Percentiles rank a stretch among this genome's conserved stretches.
phyloP scores from a whole-genome alignment of 2,113 vertebrate species.

The Leptobrachium leishanense region DNA sequence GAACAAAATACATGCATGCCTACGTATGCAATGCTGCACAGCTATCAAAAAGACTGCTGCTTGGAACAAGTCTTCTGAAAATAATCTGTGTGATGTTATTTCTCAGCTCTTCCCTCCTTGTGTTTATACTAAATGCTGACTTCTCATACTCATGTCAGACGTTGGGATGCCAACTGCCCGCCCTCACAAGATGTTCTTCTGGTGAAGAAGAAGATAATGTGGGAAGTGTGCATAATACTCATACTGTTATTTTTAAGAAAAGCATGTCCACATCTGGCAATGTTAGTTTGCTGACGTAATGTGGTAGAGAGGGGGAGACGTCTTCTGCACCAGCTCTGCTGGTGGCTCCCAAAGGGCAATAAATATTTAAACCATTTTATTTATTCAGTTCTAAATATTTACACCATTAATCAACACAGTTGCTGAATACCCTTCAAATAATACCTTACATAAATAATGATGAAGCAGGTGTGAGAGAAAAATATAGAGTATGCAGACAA shows the following conservation, averaged over 20 bases:
- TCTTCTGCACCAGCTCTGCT: conserved; percentile 48
- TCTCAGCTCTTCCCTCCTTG: conserved; percentile 54
- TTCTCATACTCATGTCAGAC: conserved; percentile 63
- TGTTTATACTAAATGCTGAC: conserved; percentile 63
- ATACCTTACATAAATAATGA: conserved; percentile 3
- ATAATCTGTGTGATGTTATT: conserved; percentile 59
- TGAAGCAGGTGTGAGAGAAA: conserved; percentile 13
- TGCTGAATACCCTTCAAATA: conserved; percentile 20
- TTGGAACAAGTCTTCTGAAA: conserved; percentile 64
- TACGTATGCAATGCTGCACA: conserved; percentile 31
- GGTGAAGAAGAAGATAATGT: conserved; percentile 59
- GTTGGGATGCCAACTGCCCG: conserved; percentile 66
- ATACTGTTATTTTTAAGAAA: conserved; percentile 70
- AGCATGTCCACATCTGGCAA: conserved; percentile 70
- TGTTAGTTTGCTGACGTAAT: conserved; percentile 51
- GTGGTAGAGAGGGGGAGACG: conserved; percentile 51
- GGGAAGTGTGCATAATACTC: conserved; percentile 57
- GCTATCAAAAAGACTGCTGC: conserved; percentile 52
- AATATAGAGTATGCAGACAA: neutral
- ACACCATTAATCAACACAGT: conserved; percentile 49
- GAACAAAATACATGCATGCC: too few species aligned
- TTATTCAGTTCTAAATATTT: conserved; percentile 58
- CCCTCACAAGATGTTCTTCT: conserved; percentile 59
- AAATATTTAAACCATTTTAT: conserved; percentile 53
- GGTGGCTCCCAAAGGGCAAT: conserved; percentile 49